Evolutionary conservation across 2,888 invertebrate genomes (phyloP).

Genomic region (Camptogramma bilineatum): DNA sequence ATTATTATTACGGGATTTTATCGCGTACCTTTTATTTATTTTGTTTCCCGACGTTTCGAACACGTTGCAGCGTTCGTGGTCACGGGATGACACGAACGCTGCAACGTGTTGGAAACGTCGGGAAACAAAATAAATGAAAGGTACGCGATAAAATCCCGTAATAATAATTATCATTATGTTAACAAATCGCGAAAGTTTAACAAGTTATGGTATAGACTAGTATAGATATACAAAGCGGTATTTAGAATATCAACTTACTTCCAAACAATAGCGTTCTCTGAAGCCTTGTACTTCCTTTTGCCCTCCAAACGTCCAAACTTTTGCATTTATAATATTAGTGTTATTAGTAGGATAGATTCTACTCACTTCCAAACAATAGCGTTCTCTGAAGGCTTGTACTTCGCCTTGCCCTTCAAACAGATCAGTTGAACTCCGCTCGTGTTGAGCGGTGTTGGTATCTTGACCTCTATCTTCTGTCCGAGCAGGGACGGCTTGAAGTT

Average conservation of each 20-base stretch:
- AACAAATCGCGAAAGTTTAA: no score
- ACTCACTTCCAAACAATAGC: constrained; percentile 98
- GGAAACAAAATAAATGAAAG: no score
- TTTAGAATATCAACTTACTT: constrained; percentile 93
- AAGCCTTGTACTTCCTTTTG: constrained; percentile 99
- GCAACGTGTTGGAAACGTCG: no score
- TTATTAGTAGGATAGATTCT: neutral
- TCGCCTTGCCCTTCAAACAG: constrained; percentile 99
- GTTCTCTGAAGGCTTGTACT: constrained; percentile 99
- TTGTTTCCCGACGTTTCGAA: no score
- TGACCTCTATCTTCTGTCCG: constrained; percentile 99
- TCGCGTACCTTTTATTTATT: no score
- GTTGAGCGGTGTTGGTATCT: constrained; percentile 99
- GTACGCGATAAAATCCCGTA: no score
- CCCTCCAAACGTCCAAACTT: constrained; percentile 94
- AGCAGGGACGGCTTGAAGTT: constrained; percentile 99
- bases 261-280: constrained; percentile 99
- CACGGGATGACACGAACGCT: no score
- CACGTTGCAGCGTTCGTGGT: no score
- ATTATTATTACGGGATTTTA: no score
- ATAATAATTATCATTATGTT: no score
- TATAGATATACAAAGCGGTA: no score
- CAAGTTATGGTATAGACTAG: no score
- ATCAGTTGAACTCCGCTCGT: constrained; percentile 99
- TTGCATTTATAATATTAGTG: neutral